phyloP scores from a whole-genome alignment of 2,113 vertebrate genomes.

The Ibidorhyncha struthersii region DNA sequence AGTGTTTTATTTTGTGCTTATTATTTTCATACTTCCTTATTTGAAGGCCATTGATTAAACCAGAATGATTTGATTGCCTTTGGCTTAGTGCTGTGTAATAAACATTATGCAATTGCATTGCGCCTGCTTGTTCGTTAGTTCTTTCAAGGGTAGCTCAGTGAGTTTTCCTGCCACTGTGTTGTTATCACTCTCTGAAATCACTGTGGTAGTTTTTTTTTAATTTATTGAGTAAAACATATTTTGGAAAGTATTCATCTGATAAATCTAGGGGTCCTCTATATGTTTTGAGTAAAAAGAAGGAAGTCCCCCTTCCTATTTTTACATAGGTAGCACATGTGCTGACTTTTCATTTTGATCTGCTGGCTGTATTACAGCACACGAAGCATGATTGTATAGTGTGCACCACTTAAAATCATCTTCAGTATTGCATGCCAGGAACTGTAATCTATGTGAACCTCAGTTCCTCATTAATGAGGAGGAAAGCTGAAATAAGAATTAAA shows the following conservation, averaged over 20 bases:
- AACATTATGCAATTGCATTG: background rate
- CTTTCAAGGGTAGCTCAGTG: background rate
- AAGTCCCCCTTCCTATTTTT: background rate
- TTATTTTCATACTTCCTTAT: conserved; percentile 32
- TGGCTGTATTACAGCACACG: background rate
- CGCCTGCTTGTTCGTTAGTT: background rate
- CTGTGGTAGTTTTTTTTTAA: background rate
- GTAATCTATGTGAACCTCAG: background rate
- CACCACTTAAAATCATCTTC: background rate
- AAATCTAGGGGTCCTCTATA: background rate
- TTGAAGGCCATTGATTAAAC: conserved; percentile 41
- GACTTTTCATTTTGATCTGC: background rate
- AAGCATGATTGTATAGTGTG: fast-evolving
- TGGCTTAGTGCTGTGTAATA: conserved; percentile 1
- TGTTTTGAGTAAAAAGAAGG: background rate
- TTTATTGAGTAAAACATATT: background rate
- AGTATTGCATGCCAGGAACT: background rate
- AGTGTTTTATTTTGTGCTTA: background rate
- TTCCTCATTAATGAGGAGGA: background rate
- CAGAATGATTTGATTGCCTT: conserved; percentile 5
- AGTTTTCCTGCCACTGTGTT: background rate
- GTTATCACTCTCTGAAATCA: background rate
- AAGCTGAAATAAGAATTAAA: background rate
- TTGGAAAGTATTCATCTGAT: background rate
- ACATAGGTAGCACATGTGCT: fast-evolving